phyloP scores from a whole-genome alignment of 2,888 invertebrate genomes.

The Papilio gigon region DNA sequence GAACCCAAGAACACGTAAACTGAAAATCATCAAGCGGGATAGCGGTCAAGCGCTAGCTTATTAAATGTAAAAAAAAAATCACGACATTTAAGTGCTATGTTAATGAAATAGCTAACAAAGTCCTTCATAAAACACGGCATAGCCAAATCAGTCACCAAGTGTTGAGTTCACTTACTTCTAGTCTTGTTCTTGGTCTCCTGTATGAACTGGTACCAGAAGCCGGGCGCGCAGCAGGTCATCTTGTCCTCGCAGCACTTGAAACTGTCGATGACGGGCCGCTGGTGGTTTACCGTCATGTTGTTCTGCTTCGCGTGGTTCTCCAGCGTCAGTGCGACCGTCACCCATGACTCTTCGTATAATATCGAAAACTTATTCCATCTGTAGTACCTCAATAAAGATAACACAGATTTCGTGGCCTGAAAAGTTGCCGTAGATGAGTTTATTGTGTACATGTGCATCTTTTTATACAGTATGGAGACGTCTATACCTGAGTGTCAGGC shows the following conservation, averaged over 20 bases:
- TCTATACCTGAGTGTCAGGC: conserved; percentile 91
- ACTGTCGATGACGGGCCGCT: conserved; percentile 86
- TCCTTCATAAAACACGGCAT: too few relatives aligned
- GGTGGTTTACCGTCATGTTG: conserved; percentile 93
- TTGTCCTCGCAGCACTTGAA: conserved; percentile 90
- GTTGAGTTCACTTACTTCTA: conserved; percentile 89
- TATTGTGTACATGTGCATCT: background rate
- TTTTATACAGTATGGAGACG: background rate
- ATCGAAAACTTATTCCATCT: conserved; percentile 97
- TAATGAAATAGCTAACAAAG: too few relatives aligned
- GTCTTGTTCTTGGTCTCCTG: conserved; percentile 93
- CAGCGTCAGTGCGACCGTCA: conserved; percentile 91
- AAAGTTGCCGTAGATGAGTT: conserved; percentile 11
- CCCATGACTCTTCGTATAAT: conserved; percentile 90
- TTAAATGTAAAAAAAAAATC: too few relatives aligned
- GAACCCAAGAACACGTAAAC: conserved; percentile 98
- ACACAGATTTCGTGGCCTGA: conserved; percentile 96
- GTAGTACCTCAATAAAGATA: conserved; percentile 94
- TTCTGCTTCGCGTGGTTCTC: conserved; percentile 87
- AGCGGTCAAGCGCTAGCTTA: too few relatives aligned
- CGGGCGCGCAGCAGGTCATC: conserved; percentile 88
- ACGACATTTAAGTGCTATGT: too few relatives aligned
- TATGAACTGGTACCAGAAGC: conserved; percentile 92
- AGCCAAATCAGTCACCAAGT: too few relatives aligned
- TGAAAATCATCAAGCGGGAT: conserved; percentile 79